Evolutionary conservation across 2,113 vertebrate genomes (phyloP).

Genomic region (Motacilla alba): DNA sequence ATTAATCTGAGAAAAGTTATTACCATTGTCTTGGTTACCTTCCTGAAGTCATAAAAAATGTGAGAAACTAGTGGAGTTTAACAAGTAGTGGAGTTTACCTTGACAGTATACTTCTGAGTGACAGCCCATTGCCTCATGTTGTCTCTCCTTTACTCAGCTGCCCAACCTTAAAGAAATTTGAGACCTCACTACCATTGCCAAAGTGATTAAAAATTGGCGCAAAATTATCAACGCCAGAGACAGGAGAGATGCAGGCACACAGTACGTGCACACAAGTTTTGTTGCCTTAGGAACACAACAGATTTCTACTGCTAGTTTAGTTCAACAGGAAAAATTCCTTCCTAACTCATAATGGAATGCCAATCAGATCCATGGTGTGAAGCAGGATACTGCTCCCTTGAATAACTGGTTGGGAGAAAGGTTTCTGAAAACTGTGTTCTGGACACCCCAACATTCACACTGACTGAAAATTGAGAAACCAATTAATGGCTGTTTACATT

Average conservation of each 20-base stretch:
- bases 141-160: background rate
- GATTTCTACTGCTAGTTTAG: background rate
- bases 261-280: rapidly evolving
- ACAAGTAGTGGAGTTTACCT: background rate
- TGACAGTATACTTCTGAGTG: background rate
- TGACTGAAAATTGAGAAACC: background rate
- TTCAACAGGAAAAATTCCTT: background rate
- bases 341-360: background rate
- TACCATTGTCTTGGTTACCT: background rate
- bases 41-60: background rate
- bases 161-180: background rate
- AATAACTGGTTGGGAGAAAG: background rate
- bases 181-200: background rate
- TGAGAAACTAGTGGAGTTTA: background rate
- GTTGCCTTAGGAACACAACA: background rate
- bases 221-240: background rate
- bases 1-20: background rate
- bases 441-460: background rate
- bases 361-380: background rate
- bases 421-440: background rate
- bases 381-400: background rate
- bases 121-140: background rate
- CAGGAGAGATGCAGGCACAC: background rate
- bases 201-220: background rate
- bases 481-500: background rate